Evolutionary conservation across 2,888 invertebrate genomes (phyloP).

Genomic region (Tromatobia lineatoria): DNA sequence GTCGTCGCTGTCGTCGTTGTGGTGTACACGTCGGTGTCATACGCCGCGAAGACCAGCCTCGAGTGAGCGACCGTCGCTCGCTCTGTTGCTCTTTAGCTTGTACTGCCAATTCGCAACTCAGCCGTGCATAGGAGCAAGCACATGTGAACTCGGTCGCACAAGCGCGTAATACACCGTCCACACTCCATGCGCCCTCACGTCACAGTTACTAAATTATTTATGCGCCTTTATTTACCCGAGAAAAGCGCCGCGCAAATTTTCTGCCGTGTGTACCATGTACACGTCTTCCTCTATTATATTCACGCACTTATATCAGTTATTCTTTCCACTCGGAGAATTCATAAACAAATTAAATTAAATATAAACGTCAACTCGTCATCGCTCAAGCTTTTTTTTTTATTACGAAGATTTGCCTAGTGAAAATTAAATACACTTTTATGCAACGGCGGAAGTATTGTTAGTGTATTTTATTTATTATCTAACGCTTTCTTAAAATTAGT

Average conservation of each 20-base stretch:
- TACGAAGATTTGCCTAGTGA: background rate
- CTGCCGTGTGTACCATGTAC: constrained; percentile 19
- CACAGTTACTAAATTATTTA: constrained; percentile 57
- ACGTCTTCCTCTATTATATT: background rate
- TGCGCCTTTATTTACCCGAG: constrained; percentile 53
- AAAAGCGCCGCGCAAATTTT: constrained; percentile 38
- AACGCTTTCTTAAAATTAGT: too few relatives aligned
- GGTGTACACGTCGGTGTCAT: constrained; percentile 52
- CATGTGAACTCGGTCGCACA: constrained; percentile 43
- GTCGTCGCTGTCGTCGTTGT: constrained; percentile 28
- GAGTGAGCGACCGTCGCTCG: constrained; percentile 36
- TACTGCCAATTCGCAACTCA: constrained; percentile 67
- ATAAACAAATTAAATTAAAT: background rate
- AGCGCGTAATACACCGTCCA: constrained; percentile 18
- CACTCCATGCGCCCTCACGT: constrained; percentile 21
- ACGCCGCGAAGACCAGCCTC: constrained; percentile 54
- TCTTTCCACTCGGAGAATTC: constrained; percentile 9
- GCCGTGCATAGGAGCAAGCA: constrained; percentile 54
- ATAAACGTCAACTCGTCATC: background rate
- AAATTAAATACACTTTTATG: background rate
- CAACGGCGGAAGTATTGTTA: too few relatives aligned
- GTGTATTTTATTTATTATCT: too few relatives aligned
- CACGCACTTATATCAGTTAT: background rate
- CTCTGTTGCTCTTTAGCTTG: constrained; percentile 57
- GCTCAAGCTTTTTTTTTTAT: background rate